Conservation (phyloP, 2,888 invertebrate species). For the Biston stratarius region DNA sequence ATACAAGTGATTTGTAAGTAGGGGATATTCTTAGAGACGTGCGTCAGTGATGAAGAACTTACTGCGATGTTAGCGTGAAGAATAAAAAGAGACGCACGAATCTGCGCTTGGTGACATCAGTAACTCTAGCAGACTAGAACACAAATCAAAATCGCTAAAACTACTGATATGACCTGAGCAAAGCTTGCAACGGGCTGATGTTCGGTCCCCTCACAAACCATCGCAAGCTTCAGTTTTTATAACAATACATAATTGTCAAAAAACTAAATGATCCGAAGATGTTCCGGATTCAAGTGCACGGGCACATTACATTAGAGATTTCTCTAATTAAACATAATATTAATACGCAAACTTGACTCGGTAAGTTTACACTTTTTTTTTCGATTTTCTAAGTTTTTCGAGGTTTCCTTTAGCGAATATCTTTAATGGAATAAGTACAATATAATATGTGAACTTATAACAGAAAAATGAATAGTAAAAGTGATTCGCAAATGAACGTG, state of each 20-base stretch:
- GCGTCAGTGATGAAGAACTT: constrained; percentile 19
- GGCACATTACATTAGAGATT: constrained; percentile 83
- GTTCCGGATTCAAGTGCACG: constrained; percentile 78
- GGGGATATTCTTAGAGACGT: constrained; percentile 51
- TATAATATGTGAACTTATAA: constrained; percentile 79
- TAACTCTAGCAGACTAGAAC: constrained; percentile 28
- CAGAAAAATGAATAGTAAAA: constrained; percentile 71
- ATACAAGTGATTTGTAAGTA: constrained; percentile 57
- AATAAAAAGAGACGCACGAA: constrained; percentile 25
- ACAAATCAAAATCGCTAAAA: constrained; percentile 2
- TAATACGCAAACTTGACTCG: constrained; percentile 76
- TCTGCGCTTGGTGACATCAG: constrained; percentile 44
- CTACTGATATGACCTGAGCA: constrained; percentile 49
- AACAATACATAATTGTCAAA: constrained; percentile 61
- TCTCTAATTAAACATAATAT: constrained; percentile 82
- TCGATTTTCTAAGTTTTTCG: constrained; percentile 70
- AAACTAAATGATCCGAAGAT: constrained; percentile 64
- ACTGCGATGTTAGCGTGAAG: constrained; percentile 20
- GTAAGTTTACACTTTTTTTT: constrained; percentile 71
- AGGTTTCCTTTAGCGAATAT: constrained; percentile 81
- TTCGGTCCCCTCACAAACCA: constrained; percentile 60
- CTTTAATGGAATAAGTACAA: constrained; percentile 84
- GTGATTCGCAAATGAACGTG: constrained; percentile 70
- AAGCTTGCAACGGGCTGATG: constrained; percentile 62
- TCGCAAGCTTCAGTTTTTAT: constrained; percentile 60